Percentiles rank a stretch among this genome's conserved stretches.
phyloP scores from a whole-genome alignment of 2,797 vertebrate genomes.

The Chrosomus eos region DNA sequence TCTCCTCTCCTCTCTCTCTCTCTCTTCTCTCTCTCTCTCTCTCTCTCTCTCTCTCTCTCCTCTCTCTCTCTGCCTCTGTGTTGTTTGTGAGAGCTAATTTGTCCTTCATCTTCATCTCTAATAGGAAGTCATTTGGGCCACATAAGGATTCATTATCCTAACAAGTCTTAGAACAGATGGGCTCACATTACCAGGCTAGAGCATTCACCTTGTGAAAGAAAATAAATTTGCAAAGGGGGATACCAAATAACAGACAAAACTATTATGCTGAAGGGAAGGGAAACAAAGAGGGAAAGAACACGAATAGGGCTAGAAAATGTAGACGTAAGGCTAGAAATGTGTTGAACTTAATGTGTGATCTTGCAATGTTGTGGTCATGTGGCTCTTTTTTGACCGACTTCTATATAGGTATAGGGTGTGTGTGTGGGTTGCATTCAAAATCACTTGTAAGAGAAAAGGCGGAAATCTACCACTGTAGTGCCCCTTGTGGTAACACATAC shows the following conservation, averaged over 20 bases:
- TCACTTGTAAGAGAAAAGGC: neutral
- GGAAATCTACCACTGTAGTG: neutral
- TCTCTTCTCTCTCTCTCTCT: conserved; percentile 24
- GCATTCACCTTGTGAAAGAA: conserved; percentile 48
- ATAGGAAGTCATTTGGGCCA: conserved; percentile 54
- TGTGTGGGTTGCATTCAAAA: neutral
- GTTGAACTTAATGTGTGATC: neutral
- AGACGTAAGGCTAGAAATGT: neutral
- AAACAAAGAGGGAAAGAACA: neutral
- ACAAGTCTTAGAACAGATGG: conserved; percentile 59
- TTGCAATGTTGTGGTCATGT: neutral
- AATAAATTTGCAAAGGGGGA: neutral
- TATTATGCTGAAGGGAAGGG: neutral
- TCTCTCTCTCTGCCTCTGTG: conserved; percentile 35
- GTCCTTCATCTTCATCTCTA: conserved; percentile 54
- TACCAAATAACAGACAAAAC: neutral
- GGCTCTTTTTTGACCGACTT: no score
- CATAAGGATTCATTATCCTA: conserved; percentile 62
- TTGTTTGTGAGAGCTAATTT: conserved; percentile 56
- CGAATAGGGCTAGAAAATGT: neutral
- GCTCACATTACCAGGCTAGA: conserved; percentile 47
- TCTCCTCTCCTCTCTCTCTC: conserved; percentile 36
- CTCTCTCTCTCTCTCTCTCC: neutral
- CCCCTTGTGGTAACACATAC: neutral
- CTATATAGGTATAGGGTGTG: no score